Conservation (phyloP, 2,113 vertebrate genomes). For the Meles meles region DNA sequence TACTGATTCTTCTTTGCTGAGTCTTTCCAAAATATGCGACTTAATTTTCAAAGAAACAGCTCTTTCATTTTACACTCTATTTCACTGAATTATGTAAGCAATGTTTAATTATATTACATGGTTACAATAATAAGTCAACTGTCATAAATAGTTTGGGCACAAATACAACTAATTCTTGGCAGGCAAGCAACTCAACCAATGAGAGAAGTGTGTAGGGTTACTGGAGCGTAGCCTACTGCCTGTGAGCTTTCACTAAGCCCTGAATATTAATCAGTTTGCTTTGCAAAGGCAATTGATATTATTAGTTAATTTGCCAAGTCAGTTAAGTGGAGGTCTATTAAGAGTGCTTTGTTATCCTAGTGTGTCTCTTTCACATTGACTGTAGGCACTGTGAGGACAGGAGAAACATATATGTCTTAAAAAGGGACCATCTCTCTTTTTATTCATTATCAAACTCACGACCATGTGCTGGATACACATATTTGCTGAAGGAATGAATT, state of each 20-base stretch:
- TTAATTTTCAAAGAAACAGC: slow-evolving; percentile 14
- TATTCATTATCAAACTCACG: neutral
- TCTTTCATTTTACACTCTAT: neutral
- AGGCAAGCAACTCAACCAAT: neutral
- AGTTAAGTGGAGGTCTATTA: neutral
- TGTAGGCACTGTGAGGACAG: neutral
- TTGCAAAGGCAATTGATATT: neutral
- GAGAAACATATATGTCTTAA: neutral
- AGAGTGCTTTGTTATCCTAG: neutral
- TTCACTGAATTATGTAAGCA: slow-evolving; percentile 17
- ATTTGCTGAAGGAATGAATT: neutral
- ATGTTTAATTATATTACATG: slow-evolving; percentile 52
- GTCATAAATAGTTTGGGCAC: slow-evolving; percentile 52
- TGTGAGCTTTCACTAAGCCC: neutral
- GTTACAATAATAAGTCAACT: slow-evolving; percentile 56
- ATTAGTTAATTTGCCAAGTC: slow-evolving; percentile 37
- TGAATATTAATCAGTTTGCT: slow-evolving; percentile 44
- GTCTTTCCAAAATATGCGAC: slow-evolving; percentile 23
- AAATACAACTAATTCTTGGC: slow-evolving; percentile 64
- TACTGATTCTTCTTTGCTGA: neutral
- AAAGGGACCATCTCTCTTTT: neutral
- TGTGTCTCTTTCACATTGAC: neutral
- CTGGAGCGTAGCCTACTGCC: slow-evolving; percentile 17
- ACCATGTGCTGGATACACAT: neutral
- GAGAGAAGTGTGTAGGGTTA: slow-evolving; percentile 33